Percentiles rank a stretch among this genome's conserved stretches.
phyloP scores from a whole-genome alignment of 2,797 vertebrate species.

The Chelon labrosus region DNA sequence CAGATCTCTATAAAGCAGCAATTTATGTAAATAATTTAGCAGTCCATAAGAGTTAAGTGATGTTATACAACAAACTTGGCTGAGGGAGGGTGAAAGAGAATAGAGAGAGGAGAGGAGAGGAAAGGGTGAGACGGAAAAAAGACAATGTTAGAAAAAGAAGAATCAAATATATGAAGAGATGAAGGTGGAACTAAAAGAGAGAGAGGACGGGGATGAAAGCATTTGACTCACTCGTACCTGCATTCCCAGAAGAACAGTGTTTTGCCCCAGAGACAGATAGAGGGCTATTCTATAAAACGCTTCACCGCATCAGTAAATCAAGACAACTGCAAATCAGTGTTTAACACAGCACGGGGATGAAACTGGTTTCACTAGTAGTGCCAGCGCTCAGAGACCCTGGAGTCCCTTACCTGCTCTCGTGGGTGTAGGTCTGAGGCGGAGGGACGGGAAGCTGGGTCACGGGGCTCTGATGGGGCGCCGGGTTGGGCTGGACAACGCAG shows the following conservation, averaged over 20 bases:
- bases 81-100: background rate
- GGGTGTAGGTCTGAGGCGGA: slow-evolving; percentile 89
- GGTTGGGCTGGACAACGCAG: slow-evolving; percentile 80
- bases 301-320: slow-evolving; percentile 44
- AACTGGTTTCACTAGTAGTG: slow-evolving; percentile 11
- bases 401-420: slow-evolving; percentile 91
- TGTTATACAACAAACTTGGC: slow-evolving; percentile 73
- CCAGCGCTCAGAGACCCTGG: background rate
- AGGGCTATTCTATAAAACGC: slow-evolving; percentile 48
- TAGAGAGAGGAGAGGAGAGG: background rate
- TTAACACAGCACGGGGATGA: slow-evolving; percentile 1
- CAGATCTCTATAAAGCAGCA: slow-evolving; percentile 65
- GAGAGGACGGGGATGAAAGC: slow-evolving; percentile 22
- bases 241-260: slow-evolving; percentile 29
- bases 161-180: background rate
- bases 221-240: slow-evolving; percentile 39
- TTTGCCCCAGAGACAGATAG: slow-evolving; percentile 49
- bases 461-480: slow-evolving; percentile 88
- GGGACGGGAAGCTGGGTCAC: slow-evolving; percentile 84
- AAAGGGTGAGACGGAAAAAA: slow-evolving; percentile 21
- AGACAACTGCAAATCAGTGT: slow-evolving; percentile 21
- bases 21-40: slow-evolving; percentile 78
- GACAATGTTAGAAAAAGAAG: slow-evolving; percentile 7
- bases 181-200: background rate
- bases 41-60: slow-evolving; percentile 75